Evolutionary conservation across 2,888 invertebrate genomes (phyloP).

Genomic region (Oeneis ivallda): DNA sequence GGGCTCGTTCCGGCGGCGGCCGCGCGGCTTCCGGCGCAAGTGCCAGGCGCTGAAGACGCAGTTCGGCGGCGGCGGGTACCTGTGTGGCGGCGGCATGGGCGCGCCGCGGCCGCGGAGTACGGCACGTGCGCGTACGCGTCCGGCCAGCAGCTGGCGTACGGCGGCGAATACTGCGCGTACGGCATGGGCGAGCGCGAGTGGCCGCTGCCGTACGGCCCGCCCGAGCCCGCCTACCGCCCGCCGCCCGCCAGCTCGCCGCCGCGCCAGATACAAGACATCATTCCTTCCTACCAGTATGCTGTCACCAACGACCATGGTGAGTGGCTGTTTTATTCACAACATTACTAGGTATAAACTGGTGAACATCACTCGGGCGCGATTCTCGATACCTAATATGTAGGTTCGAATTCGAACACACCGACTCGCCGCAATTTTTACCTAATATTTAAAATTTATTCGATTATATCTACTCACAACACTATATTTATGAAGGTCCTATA

Average conservation of each 20-base stretch:
- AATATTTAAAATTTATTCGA: too few relatives aligned
- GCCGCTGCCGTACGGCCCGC: constrained; percentile 64
- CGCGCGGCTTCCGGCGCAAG: constrained; percentile 96
- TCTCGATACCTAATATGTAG: too few relatives aligned
- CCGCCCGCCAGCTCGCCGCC: constrained; percentile 59
- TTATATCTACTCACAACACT: too few relatives aligned
- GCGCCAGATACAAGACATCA: constrained; percentile 68
- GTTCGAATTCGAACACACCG: too few relatives aligned
- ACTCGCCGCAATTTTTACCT: too few relatives aligned
- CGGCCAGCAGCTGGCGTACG: constrained; percentile 81
- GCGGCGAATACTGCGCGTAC: constrained; percentile 75
- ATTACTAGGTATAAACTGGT: too few relatives aligned
- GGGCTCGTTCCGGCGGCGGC: constrained; percentile 94
- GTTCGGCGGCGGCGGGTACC: constrained; percentile 71
- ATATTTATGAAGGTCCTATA: too few relatives aligned
- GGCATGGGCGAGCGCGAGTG: constrained; percentile 72
- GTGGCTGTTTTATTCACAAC: constrained; percentile 40
- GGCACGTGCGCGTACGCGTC: constrained; percentile 93
- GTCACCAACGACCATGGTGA: constrained; percentile 75
- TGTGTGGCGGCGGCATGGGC: constrained; percentile 63
- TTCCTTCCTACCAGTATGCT: constrained; percentile 75
- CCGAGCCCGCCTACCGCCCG: constrained; percentile 65
- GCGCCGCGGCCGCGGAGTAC: constrained; percentile 72
- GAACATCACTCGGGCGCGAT: too few relatives aligned
- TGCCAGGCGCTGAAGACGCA: constrained; percentile 90